phyloP scores from a whole-genome alignment of 2,888 invertebrate species.

The Zelleria hepariella region DNA sequence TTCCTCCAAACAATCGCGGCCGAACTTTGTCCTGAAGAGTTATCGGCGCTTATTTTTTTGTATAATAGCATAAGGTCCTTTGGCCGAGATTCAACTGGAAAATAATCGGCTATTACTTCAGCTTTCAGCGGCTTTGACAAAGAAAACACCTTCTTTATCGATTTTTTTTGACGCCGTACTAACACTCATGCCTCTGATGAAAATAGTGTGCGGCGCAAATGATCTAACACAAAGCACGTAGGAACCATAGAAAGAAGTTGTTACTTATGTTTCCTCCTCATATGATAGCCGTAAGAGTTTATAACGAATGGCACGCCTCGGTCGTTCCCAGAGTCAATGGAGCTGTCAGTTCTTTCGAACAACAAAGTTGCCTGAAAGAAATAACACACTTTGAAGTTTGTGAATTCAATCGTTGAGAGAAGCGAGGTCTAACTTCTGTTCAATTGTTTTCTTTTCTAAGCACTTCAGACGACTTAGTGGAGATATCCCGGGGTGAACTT shows the following conservation, averaged over 20 bases:
- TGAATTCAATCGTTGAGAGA: constrained; percentile 57
- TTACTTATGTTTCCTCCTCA: not conserved
- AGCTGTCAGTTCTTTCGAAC: constrained; percentile 42
- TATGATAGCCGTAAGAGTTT: not conserved
- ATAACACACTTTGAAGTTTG: constrained; percentile 64
- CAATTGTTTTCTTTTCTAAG: constrained; percentile 58
- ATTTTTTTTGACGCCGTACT: not conserved
- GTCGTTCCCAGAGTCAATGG: constrained; percentile 37
- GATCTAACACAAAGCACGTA: not conserved
- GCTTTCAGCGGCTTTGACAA: not conserved
- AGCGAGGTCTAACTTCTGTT: constrained; percentile 38
- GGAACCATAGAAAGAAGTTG: not conserved
- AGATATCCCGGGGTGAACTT: not conserved
- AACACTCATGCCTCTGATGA: not conserved
- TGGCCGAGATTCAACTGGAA: not conserved
- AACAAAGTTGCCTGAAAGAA: constrained; percentile 53
- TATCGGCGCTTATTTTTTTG: constrained; percentile 36
- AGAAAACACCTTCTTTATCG: not conserved
- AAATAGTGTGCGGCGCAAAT: not conserved
- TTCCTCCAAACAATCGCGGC: constrained; percentile 25
- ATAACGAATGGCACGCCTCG: constrained; percentile 7
- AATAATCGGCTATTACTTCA: not conserved
- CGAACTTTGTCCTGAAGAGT: constrained; percentile 32
- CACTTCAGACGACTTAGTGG: constrained; percentile 21
- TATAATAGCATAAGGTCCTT: not conserved